Evolutionary conservation across 2,888 invertebrate species (phyloP).

Genomic region (Vesta saturnalis): DNA sequence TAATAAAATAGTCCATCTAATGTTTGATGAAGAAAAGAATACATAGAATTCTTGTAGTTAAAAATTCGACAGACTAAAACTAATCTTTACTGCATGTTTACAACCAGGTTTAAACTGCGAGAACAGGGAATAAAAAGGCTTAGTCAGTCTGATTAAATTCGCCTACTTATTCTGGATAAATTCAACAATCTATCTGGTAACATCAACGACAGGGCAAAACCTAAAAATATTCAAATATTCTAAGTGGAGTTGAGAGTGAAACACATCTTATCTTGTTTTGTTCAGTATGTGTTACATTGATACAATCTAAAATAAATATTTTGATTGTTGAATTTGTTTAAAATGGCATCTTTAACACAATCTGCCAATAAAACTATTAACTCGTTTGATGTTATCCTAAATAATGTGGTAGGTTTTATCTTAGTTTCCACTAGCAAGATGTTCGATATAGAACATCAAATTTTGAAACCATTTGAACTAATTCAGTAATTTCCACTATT

Average conservation of each 20-base stretch:
- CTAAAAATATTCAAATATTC: too few relatives aligned
- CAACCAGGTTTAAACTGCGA: background rate
- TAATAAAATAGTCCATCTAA: too few relatives aligned
- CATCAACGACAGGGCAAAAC: too few relatives aligned
- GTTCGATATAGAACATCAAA: background rate
- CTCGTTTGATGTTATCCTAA: background rate
- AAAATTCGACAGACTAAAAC: too few relatives aligned
- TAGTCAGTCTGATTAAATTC: background rate
- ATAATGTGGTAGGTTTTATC: background rate
- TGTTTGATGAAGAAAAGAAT: background rate
- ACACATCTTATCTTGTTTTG: background rate
- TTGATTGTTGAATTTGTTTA: too few relatives aligned
- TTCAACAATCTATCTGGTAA: background rate
- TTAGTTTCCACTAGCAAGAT: too few relatives aligned
- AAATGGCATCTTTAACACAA: too few relatives aligned
- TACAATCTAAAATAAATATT: background rate
- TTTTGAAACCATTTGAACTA: background rate
- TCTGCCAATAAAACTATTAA: too few relatives aligned
- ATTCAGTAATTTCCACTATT: background rate
- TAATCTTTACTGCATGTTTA: too few relatives aligned
- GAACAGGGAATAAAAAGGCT: background rate
- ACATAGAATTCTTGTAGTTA: too few relatives aligned
- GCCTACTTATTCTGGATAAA: background rate
- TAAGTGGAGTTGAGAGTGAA: too few relatives aligned
- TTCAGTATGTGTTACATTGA: background rate